These are phyloP conservation scores for Mimas tiliae DNA, from an alignment of 2,888 invertebrate genomes.

Conservation along the genomic window DNA sequence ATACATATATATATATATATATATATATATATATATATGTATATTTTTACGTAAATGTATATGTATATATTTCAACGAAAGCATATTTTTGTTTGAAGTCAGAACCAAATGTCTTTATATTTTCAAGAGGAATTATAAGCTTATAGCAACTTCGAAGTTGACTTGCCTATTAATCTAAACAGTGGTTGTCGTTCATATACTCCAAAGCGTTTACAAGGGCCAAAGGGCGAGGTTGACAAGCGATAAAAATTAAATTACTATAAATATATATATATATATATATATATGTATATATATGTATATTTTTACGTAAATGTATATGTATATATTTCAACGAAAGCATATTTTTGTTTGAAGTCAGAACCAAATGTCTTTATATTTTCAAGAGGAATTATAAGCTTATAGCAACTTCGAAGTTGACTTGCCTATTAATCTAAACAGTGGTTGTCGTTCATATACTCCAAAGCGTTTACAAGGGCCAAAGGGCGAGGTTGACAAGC, in stretches of 20 bases:
- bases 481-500: conserved; percentile 10
- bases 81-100: neutral
- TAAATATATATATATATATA: no score
- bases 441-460: neutral
- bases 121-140: neutral
- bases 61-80: conserved; percentile 6
- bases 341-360: neutral
- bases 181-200: neutral
- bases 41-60: neutral
- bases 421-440: no score
- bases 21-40: no score
- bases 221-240: conserved; percentile 9
- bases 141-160: neutral
- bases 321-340: conserved; percentile 3
- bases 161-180: no score
- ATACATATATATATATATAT: no score
- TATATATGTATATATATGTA: no score
- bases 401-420: neutral
- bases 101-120: neutral
- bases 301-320: neutral
- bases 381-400: neutral
- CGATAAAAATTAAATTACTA: conserved; percentile 22
- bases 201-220: neutral
- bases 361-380: neutral
- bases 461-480: neutral